Base-by-base conservation (phyloP, 2,888 invertebrate species). In the Hyposoter dolosus region DNA sequence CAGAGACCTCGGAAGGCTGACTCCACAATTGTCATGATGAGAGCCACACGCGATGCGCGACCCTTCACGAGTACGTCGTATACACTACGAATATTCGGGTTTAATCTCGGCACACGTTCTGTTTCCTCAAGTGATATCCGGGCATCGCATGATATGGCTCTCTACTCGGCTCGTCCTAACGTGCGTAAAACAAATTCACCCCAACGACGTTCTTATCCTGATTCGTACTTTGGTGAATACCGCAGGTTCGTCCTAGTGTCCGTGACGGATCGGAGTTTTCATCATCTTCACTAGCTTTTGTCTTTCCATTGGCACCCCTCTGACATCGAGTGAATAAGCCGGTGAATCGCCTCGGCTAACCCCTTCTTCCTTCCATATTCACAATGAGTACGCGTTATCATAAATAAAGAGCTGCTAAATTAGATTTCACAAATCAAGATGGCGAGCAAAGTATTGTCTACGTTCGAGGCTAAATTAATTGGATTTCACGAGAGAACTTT, bases 381-480 rank as follows among this genome's bases (percentile, higher is more conserved):
- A 90, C 92, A 91, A 91, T 90, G 91, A 92, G 90, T 91, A 89
- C 90, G 90, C 91, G 91, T 92, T 92, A 92, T 92, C 92, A 93
- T 92, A 92, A 92, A 92, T 92, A 93, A 92, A 92, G 92, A 92
- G 90, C 91, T 90, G 91, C 90, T 92, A 92, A 92, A 92, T 92
- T 93, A 92, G 93, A 92, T 92, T 92, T 92, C 89, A 68, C 90
- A 91, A 92, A 92, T 92, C 92, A 92, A 92, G 92, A 92, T 92
- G 92, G 92, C 91, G 92, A 69, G 69, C 63, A 12, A 50, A 32
- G 91, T 90, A 92, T 92, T 92, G 92, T 92, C 92, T 93, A 90
- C 92, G 90, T 87, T 88, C 90, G 90, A 90, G 90, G 89, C 90
- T 91, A 91, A 93, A 92, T 92, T 92, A 92, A 92, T 92, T 92